Percentiles rank a stretch among this genome's conserved stretches.
phyloP scores from a whole-genome alignment of 2,113 vertebrate genomes.

The Bos javanicus region DNA sequence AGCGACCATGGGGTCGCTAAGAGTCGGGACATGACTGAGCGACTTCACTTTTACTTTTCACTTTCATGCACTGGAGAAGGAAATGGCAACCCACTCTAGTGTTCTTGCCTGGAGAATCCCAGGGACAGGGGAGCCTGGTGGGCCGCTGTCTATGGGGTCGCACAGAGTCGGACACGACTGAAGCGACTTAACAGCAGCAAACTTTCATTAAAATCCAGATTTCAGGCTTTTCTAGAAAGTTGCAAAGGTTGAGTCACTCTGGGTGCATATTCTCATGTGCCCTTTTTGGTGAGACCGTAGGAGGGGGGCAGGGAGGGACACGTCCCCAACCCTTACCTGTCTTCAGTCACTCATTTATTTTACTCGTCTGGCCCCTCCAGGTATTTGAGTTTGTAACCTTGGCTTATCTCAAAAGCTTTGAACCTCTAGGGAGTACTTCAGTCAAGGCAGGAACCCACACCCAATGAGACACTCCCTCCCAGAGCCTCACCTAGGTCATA shows the following conservation, averaged over 20 bases:
- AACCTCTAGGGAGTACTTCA: background rate
- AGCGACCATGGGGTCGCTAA: too few species aligned
- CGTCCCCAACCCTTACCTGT: background rate
- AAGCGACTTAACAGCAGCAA: too few species aligned
- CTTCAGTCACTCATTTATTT: background rate
- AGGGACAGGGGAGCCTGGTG: too few species aligned
- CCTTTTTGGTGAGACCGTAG: background rate
- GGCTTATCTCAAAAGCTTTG: background rate
- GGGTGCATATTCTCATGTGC: background rate
- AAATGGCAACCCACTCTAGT: too few species aligned
- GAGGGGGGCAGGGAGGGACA: background rate
- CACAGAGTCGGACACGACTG: too few species aligned
- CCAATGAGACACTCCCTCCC: background rate
- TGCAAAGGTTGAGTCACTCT: background rate
- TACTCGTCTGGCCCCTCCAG: background rate
- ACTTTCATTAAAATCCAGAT: background rate
- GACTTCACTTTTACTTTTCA: too few species aligned
- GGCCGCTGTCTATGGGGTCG: too few species aligned
- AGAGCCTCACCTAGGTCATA: background rate
- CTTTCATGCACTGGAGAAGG: too few species aligned
- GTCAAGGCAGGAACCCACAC: background rate
- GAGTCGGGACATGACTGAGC: too few species aligned
- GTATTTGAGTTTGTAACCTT: background rate
- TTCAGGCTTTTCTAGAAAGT: background rate
- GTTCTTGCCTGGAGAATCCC: too few species aligned